Evolutionary conservation across 92 coral and sea anemone species (phyloP).

Genomic region (Palythoa caribaeorum): DNA sequence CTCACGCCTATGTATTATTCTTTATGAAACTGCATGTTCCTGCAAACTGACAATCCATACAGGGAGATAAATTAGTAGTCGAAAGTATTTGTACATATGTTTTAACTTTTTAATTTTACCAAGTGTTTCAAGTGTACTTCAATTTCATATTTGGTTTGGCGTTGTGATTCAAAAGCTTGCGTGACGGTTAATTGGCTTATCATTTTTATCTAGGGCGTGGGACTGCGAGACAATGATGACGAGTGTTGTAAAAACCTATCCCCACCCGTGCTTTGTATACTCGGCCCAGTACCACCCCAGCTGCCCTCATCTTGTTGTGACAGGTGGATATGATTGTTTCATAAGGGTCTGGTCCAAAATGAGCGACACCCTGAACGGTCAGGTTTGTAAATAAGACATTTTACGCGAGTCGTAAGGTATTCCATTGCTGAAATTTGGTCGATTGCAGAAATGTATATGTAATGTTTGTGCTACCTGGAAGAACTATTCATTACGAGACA

Average conservation of each 20-base stretch:
- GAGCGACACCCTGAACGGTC: conserved; percentile 90
- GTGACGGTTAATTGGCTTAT: neutral
- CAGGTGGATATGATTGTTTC: conserved; percentile 96
- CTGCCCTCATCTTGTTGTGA: conserved; percentile 80
- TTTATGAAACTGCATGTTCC: too few species aligned
- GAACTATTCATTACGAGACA: too few species aligned
- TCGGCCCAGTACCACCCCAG: conserved; percentile 94
- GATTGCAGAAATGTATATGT: too few species aligned
- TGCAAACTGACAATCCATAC: too few species aligned
- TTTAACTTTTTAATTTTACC: too few species aligned
- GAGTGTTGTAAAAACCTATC: conserved; percentile 79
- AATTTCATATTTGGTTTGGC: neutral
- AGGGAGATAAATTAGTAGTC: too few species aligned
- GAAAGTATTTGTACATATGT: too few species aligned
- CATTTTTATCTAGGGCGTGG: conserved; percentile 75
- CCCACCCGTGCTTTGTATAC: conserved; percentile 99
- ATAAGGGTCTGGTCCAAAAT: conserved; percentile 95
- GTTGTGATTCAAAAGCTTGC: neutral
- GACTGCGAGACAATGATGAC: conserved; percentile 84
- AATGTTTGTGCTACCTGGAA: too few species aligned
- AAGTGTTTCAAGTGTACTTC: too few species aligned
- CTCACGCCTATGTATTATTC: too few species aligned
- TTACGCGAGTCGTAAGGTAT: too few species aligned
- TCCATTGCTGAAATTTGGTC: too few species aligned
- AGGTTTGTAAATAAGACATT: conserved; percentile 58